These are phyloP conservation scores for Stenotaenia linearis DNA, from an alignment of 2,888 invertebrate genomes.

Conservation along the genomic window DNA sequence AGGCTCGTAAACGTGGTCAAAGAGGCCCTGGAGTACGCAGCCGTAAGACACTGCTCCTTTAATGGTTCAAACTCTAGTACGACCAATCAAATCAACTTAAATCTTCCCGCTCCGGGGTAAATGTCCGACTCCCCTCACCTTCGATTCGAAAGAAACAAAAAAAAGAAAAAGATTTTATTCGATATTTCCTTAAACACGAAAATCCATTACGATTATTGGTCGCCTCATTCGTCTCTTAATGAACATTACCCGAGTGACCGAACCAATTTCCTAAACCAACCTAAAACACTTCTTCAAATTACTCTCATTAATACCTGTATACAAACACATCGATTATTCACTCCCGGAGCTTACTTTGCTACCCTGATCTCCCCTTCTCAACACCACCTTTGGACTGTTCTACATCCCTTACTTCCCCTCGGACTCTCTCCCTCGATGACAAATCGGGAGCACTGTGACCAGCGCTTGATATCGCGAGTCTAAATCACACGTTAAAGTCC, in stretches of 20 bases:
- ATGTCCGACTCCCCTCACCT: background rate
- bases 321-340: background rate
- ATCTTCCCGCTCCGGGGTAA: background rate
- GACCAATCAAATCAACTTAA: constrained; percentile 22
- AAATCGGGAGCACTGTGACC: background rate
- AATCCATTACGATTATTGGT: too few species aligned
- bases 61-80: background rate
- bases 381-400: background rate
- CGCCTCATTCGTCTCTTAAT: too few species aligned
- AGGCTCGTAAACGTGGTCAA: background rate
- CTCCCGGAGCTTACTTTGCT: background rate
- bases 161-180: too few species aligned
- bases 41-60: background rate
- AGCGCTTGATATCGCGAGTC: background rate
- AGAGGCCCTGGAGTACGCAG: constrained; percentile 11
- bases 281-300: constrained; percentile 1
- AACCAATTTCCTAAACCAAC: background rate
- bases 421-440: background rate
- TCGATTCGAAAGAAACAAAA: too few species aligned
- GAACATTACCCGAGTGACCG: background rate
- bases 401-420: background rate
- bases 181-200: too few species aligned
- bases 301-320: background rate
- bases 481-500: constrained; percentile 24
- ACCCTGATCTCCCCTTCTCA: background rate